Evolutionary conservation across 2,113 vertebrate species (phyloP).

Genomic region (Limanda limanda): DNA sequence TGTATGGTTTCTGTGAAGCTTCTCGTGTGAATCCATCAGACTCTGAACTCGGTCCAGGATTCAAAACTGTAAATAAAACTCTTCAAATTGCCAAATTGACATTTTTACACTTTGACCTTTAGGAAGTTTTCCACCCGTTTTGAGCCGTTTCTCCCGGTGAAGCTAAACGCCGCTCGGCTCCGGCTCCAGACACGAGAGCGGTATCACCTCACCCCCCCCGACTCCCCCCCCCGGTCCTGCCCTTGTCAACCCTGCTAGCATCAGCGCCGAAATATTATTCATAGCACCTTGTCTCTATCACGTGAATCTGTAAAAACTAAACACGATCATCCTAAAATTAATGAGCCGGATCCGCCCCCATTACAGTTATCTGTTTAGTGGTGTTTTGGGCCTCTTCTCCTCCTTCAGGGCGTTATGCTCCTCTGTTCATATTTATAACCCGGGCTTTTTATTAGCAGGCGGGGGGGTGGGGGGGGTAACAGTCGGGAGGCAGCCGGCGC

Average conservation of each 20-base stretch:
- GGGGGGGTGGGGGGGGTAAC: conserved; percentile 76
- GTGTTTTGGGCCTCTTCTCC: conserved; percentile 77
- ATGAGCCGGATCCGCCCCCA: conserved; percentile 76
- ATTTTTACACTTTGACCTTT: too few relatives aligned
- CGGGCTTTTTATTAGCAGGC: conserved; percentile 80
- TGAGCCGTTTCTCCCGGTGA: too few relatives aligned
- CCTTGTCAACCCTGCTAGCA: conserved; percentile 63
- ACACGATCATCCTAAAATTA: conserved; percentile 76
- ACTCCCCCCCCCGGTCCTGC: conserved; percentile 47
- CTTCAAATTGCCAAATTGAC: too few relatives aligned
- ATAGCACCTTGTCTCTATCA: conserved; percentile 75
- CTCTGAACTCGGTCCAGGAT: too few relatives aligned
- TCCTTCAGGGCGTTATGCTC: conserved; percentile 75
- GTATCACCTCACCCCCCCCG: conserved; percentile 38
- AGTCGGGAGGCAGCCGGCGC: conserved; percentile 74
- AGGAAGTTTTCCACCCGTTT: too few relatives aligned
- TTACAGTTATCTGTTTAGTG: conserved; percentile 76
- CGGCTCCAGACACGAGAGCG: not conserved
- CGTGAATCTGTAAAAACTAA: conserved; percentile 73
- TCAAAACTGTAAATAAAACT: too few relatives aligned
- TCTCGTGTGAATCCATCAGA: too few relatives aligned
- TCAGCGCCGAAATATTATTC: conserved; percentile 65
- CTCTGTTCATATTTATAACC: conserved; percentile 80
- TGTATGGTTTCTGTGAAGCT: too few relatives aligned
- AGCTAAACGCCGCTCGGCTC: too few relatives aligned